Base-by-base conservation (phyloP, 2,113 vertebrate genomes). In the Pseudorhombus dupliciocellatus region DNA sequence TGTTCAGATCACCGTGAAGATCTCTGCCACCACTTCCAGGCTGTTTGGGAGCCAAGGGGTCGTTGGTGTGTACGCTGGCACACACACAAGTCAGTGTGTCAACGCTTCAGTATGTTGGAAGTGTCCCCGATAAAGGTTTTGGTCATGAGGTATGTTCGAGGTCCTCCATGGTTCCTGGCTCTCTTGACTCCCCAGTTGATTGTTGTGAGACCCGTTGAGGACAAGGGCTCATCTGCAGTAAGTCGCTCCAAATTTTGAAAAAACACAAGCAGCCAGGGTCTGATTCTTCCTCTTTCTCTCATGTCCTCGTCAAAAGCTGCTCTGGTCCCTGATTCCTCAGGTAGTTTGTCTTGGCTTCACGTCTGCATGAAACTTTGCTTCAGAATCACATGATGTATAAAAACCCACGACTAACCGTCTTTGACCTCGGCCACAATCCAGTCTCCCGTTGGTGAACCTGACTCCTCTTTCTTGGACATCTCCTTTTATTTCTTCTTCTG, bases 281-380 rank as follows among this genome's bases (percentile, higher is more conserved):
- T 65, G 40, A 15, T 54, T 86, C 51, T 42, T 73, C 31, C 20
- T 73, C 65, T 63, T 80, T 21, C 46, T 61, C 79, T 72, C 56
- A 75, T 21, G 37, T 71, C 52, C 20, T 66, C 28, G 34, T 53
- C n/a, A 46, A 71, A 71, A 14, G 26, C 12, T 52, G 4, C 7
- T 40, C 48, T 73, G 46, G 61, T 68, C 76, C 69, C 73, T 31
- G 28, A 68, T 48, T 73, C 64, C 55, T 72, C 68, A 48, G 54
- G 48, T 55, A 22, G 18, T 54, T 60, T 34, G 40, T 24, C 28
- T 80, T 62, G 48, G 46, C 26, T 58, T 42, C 21, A 40, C 25
- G 3, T 34, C 44, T 48, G 31, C 18, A n/a, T 24, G 54, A 10
- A 75, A 28, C 59, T 66, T 20, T 48, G 20, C 16, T 15, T 48